Conservation (phyloP, 2,113 vertebrate genomes). For the Athene noctua region DNA sequence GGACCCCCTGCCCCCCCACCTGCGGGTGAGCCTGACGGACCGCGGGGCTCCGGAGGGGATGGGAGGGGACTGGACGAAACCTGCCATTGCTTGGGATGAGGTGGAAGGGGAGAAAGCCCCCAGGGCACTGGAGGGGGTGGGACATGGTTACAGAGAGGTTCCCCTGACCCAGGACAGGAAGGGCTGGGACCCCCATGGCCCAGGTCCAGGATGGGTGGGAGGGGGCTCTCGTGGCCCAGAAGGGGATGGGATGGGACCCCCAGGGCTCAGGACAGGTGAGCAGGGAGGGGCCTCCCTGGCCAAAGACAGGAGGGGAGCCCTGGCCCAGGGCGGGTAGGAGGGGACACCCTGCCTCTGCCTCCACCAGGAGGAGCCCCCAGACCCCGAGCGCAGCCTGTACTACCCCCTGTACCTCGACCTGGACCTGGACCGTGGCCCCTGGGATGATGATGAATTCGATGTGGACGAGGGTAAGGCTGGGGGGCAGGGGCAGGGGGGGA, state of each 20-base stretch:
- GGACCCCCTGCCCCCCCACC: constrained; percentile 72
- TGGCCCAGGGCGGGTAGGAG: neutral
- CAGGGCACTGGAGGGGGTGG: neutral
- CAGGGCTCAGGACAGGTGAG: neutral
- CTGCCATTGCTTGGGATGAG: neutral
- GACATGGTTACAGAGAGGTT: neutral
- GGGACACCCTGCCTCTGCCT: too few relatives aligned
- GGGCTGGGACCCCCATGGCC: neutral
- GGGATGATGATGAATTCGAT: constrained; percentile 81
- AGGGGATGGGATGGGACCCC: neutral
- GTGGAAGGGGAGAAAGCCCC: neutral
- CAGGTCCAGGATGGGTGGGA: neutral
- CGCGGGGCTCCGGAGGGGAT: too few relatives aligned
- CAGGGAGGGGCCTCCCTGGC: neutral
- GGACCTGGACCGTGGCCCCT: constrained; percentile 75
- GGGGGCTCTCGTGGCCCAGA: too few relatives aligned
- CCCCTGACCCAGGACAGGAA: too few relatives aligned
- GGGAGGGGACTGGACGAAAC: neutral
- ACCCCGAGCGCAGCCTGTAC: constrained; percentile 80
- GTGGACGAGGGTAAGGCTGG: constrained; percentile 79
- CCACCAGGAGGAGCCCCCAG: constrained; percentile 65
- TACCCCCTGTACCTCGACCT: constrained; percentile 84
- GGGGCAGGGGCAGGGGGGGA: too few relatives aligned
- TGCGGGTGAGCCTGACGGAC: constrained; percentile 67
- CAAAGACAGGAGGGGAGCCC: too few relatives aligned